Evolutionary conservation across 2,113 vertebrate species (phyloP).

Genomic region (Agapornis roseicollis): DNA sequence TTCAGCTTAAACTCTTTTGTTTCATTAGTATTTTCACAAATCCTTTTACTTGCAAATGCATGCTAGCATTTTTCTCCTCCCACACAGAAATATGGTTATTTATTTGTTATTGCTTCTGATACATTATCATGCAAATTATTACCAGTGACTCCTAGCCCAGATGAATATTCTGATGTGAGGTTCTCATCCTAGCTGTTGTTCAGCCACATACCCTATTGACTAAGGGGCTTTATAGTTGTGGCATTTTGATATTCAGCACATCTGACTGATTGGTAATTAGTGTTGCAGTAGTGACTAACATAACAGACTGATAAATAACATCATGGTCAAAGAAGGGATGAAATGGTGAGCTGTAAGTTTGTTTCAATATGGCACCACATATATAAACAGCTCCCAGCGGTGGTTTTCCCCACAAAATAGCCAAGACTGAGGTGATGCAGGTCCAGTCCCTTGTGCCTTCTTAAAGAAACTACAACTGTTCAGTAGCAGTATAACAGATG

Average conservation of each 20-base stretch:
- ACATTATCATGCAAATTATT: slow-evolving; percentile 52
- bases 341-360: slow-evolving; percentile 34
- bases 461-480: slow-evolving; percentile 79
- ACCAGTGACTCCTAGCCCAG: background rate
- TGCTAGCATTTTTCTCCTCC: background rate
- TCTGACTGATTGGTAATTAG: background rate
- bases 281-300: slow-evolving; percentile 1
- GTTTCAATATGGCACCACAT: background rate
- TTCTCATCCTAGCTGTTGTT: background rate
- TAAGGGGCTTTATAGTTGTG: background rate
- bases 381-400: slow-evolving; percentile 54
- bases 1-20: background rate
- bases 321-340: slow-evolving; percentile 25
- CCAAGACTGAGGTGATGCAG: slow-evolving; percentile 65
- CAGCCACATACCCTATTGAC: background rate
- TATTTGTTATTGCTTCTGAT: background rate
- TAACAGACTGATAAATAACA: slow-evolving; percentile 19
- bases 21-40: background rate
- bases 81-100: background rate
- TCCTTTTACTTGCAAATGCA: background rate
- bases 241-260: background rate
- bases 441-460: slow-evolving; percentile 69
- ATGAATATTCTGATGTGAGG: slow-evolving; percentile 2
- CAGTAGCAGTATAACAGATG: slow-evolving; percentile 72
- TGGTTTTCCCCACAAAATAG: slow-evolving; percentile 40